Conservation (phyloP, 2,113 vertebrate species). For the Burhinus oedicnemus region DNA sequence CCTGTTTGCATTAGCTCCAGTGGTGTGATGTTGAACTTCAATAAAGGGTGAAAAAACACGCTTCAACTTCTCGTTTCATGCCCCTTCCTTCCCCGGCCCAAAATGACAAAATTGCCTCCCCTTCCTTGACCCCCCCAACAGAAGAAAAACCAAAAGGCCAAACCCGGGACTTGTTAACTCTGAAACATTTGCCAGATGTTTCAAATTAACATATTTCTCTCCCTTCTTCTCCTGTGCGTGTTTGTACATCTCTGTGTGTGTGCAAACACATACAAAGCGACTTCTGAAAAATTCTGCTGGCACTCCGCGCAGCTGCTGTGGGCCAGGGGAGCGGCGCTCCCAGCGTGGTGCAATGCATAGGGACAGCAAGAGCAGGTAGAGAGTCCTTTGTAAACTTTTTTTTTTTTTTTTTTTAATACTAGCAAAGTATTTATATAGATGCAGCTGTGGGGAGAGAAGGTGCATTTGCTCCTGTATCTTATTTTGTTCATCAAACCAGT, state of each 20-base stretch:
- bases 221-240: constrained; percentile 28
- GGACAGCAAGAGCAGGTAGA: background rate
- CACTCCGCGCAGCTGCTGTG: background rate
- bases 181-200: constrained; percentile 55
- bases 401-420: background rate
- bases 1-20: constrained; percentile 59
- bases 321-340: background rate
- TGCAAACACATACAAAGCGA: constrained; percentile 8
- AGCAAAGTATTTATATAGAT: background rate
- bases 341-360: background rate
- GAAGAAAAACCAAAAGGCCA: background rate
- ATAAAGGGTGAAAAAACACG: constrained; percentile 31
- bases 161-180: constrained; percentile 32
- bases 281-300: constrained; percentile 22
- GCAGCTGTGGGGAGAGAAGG: background rate
- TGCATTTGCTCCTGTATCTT: background rate
- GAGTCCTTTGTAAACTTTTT: background rate
- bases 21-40: constrained; percentile 62
- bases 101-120: constrained; percentile 27
- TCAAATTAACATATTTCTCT: constrained; percentile 55
- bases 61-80: constrained; percentile 16
- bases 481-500: background rate
- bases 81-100: background rate
- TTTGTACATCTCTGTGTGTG: constrained; percentile 51
- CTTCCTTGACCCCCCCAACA: background rate